Evolutionary conservation across 2,888 invertebrate species (phyloP).

Genomic region (Lamellibrachia satsuma): DNA sequence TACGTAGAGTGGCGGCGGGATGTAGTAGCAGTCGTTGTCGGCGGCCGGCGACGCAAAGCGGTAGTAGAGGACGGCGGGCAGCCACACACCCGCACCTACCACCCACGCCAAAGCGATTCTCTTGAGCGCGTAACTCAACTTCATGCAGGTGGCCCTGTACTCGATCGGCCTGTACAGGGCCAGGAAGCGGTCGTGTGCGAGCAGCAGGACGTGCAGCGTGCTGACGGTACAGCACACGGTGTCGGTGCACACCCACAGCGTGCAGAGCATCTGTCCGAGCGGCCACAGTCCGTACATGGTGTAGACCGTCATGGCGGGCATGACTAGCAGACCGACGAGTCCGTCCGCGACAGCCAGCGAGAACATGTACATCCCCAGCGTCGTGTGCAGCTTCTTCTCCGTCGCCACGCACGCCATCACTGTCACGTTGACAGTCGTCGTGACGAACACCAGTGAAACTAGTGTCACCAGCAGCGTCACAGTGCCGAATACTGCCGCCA

Average conservation of each 20-base stretch:
- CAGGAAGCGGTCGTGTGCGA: too few relatives aligned
- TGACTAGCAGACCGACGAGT: constrained; percentile 35
- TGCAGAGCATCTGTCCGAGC: constrained; percentile 27
- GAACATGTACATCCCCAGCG: constrained; percentile 28
- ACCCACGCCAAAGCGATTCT: constrained; percentile 24
- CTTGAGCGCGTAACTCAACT: neutral
- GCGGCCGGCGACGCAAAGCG: constrained; percentile 41
- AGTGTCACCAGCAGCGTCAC: neutral
- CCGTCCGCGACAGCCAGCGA: constrained; percentile 38
- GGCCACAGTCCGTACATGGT: too few relatives aligned
- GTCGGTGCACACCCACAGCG: constrained; percentile 35
- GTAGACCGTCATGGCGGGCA: constrained; percentile 33
- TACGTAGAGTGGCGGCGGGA: constrained; percentile 27
- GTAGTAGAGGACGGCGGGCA: constrained; percentile 49
- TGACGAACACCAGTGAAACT: neutral
- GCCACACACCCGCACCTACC: constrained; percentile 41
- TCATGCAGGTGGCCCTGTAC: neutral
- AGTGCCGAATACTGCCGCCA: neutral
- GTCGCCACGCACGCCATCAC: constrained; percentile 29
- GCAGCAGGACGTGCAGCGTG: constrained; percentile 28
- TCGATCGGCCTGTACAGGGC: neutral
- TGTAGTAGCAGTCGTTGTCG: constrained; percentile 28
- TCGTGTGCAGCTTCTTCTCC: constrained; percentile 24
- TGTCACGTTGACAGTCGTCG: constrained; percentile 26
- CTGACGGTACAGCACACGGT: constrained; percentile 26